A percentile compares a stretch with the other conserved stretches of the same genome.
phyloP scores from a whole-genome alignment of 2,113 vertebrate species.

The Daboia siamensis region DNA sequence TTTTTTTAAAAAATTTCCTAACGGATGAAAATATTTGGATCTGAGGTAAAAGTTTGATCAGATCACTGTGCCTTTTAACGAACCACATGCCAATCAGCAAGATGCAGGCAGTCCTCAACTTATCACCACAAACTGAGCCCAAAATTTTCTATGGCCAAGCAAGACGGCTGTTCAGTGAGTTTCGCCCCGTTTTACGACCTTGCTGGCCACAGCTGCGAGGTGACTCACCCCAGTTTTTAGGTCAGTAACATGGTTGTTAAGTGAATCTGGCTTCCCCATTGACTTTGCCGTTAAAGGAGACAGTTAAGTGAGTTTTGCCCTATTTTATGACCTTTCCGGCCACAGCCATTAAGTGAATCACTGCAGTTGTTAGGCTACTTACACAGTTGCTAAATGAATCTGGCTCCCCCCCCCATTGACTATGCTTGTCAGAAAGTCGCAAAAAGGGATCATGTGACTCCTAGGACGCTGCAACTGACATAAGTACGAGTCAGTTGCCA shows the following conservation, averaged over 20 bases:
- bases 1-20: no score
- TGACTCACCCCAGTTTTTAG: no score
- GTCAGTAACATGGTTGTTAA: no score
- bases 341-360: not conserved
- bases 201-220: no score
- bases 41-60: no score
- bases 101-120: not conserved
- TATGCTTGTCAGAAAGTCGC: no score
- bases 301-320: not conserved
- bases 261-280: no score
- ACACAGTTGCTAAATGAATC: no score
- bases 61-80: no score
- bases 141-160: not conserved
- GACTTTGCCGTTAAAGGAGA: not conserved
- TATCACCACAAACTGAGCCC: not conserved
- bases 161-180: not conserved
- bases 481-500: not conserved
- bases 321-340: not conserved
- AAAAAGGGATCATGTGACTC: not conserved
- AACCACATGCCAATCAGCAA: no score
- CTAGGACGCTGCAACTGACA: not conserved
- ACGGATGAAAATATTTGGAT: not conserved
- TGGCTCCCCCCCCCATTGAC: no score
- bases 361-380: no score
- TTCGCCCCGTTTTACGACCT: not conserved